Base-by-base conservation (phyloP, 1,140 invertebrate species). In the Argopecten irradians region DNA sequence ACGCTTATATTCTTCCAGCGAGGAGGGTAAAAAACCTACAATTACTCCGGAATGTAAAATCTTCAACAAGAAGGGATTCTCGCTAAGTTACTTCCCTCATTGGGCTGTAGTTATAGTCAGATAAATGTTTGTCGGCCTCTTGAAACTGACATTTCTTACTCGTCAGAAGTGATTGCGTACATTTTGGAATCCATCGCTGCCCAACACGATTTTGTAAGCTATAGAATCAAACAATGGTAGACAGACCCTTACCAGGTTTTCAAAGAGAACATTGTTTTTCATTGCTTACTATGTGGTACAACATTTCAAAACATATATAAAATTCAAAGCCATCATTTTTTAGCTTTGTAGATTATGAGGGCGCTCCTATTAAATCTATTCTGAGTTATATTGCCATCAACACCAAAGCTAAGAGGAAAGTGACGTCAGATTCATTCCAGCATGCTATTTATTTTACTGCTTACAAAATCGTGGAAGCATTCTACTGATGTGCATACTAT, bases 361-460 rank as follows among this genome's bases (percentile, higher is more conserved):
- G 22, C 13, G 13, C 19, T 11, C 3, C 43, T 22, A 46, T 19
- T 14, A 46, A 46, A 46, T 19, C 43, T 46, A 5, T 11, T 46
- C 43, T 46, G 43, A 16, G 43, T 46, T 46, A 19, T 39, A 19
- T 46, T 46, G 22, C 43, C 14, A 46, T 46, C 82, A 83, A 34
- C 82, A 83, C 34, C 82, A 83, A 83, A 83, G n/a, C 32, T n/a
- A n/a, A n/a, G n/a, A n/a, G n/a, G n/a, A 83, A 28, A 36, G 19
- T 34, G 82, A 32, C 33, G 82, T 83, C 34, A 83, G 32, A 16
- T 36, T 83, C 82, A 34, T 83, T 36, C 82, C n/a, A n/a, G n/a
- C n/a, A n/a, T 83, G 32, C 11, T 83, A 34, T 36, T 34, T 83
- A 9, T 36, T 83, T 36, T 36, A 11, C 19, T 36, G 32, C 34